Evolutionary conservation across 2,888 invertebrate species (phyloP), one percentile per base, ranked within the genome.

Genomic region (Adelognathus sp.): DNA sequence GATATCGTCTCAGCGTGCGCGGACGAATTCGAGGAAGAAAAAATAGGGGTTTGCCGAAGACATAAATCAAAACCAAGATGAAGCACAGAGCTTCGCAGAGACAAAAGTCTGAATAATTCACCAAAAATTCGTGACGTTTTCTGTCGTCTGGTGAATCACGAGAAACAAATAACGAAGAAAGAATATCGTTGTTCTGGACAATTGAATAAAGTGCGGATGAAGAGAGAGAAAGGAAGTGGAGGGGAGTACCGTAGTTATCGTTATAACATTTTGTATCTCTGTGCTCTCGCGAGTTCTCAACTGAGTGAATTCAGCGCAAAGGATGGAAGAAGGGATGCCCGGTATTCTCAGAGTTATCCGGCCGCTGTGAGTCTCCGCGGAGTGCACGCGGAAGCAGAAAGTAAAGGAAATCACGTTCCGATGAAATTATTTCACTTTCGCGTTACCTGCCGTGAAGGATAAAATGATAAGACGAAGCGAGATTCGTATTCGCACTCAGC

Each of bases 381-480:
- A 60, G 0, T n/a, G n/a, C 11, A 29, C n/a, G 52, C 9, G 27
- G 33, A 46, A 69, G n/a, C n/a, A 31, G n/a, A n/a, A 6, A 54
- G 41, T 7, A 63, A 58, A 58, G 67, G 16, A 66, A 74, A 63
- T 74, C 70, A 54, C 61, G 52, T 67, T 46, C 54, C 58, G 61
- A 81, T 76, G 73, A 75, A 78, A 71, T 71, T 60, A 75, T 78
- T 78, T 80, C 61, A 36, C 44, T 72, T 67, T 71, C 61, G 61
- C 29, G 36, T 67, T 77, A 67, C 67, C 60, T 44, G 14, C 24
- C 56, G 69, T 58, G 70, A 66, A 46, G 77, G 39, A 50, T 60
- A 52, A 67, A 63, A 67, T 67, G 70, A 71, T 77, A 77, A 73
- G 67, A 74, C 18, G 60, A 52, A 21, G 52, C 44, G 33, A 66